Conservation (phyloP, 1,140 invertebrate species). For the Andricus grossulariae region DNA sequence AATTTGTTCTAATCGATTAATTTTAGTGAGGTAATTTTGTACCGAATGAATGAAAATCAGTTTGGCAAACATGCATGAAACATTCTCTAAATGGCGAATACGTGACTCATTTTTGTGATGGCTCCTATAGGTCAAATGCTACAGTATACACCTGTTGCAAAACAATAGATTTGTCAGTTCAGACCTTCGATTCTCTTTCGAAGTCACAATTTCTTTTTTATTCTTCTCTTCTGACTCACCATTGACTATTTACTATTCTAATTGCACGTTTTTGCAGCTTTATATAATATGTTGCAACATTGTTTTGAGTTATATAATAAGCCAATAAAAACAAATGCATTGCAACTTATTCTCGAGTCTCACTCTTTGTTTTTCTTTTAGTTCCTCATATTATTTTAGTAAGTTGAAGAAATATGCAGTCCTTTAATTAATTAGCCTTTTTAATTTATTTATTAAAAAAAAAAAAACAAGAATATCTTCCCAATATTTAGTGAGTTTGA, state of each 20-base stretch:
- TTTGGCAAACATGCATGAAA: background rate
- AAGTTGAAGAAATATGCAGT: background rate
- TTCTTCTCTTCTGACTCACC: background rate
- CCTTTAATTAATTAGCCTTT: background rate
- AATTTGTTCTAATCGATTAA: no score
- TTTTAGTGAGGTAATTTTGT: no score
- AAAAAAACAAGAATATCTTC: no score
- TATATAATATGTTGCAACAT: background rate
- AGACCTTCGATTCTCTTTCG: background rate
- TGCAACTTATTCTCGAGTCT: background rate
- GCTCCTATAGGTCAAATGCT: background rate
- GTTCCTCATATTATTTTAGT: background rate
- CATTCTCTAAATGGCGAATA: background rate
- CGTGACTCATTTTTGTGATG: background rate
- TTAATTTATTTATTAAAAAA: no score
- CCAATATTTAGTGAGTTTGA: no score
- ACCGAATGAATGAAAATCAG: background rate
- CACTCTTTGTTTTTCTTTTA: background rate
- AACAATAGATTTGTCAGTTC: background rate
- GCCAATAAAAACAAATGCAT: constrained; percentile 22
- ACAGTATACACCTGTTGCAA: background rate
- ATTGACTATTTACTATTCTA: background rate
- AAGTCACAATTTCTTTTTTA: background rate
- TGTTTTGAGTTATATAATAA: constrained; percentile 19
- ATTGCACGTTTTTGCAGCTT: background rate